Base-by-base conservation (phyloP, 2,797 vertebrate genomes). In the Lepus townsendii region DNA sequence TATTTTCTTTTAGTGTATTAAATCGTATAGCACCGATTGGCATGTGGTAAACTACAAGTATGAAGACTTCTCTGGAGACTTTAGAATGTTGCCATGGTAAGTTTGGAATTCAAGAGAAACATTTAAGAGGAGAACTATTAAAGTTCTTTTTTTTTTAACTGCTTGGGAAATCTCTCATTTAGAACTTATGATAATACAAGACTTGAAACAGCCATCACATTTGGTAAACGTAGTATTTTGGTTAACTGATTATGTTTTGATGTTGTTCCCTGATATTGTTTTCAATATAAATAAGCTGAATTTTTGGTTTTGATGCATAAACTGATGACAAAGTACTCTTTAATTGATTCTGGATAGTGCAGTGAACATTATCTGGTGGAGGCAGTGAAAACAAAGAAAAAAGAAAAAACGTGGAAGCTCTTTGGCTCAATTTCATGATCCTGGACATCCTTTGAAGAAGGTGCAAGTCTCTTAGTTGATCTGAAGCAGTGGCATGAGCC, bases 21-120 rank as follows among this genome's bases (percentile, higher is more conserved):
- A 99, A 98, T 99, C 99, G 97, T 99, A 99, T 98, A 99, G 99
- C 98, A 99, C 98, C 1, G 99, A 99, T 98, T 99, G 99, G 99
- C 98, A 99, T 0, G 98, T 99, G 62, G 99, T 99, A 97, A 99
- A 98, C 98, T 99, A 99, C 98, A 99, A 99, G 96, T 99, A 99
- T 27, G 99, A 99, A 97, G 99, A 99, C 72, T 99, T 99, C 98
- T 99, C 99, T 0, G 99, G 99, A 26, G 99, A 99, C 98, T 99
- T 99, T 98, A 99, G 99, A 96, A 99, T 99, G 98, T 98, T 99
- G 98, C 99, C 99, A 1, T 99, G 99, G 99, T 99, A 98, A 98
- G 99, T 80, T 93, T 85, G 71, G 57, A 91, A 90, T 90, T 93
- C 63, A 85, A 52, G 50, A 47, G 32, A 94, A 94, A 26, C 35